Evolutionary conservation across 2,113 vertebrate genomes (phyloP).

Genomic region (Thryonomys swinderianus): DNA sequence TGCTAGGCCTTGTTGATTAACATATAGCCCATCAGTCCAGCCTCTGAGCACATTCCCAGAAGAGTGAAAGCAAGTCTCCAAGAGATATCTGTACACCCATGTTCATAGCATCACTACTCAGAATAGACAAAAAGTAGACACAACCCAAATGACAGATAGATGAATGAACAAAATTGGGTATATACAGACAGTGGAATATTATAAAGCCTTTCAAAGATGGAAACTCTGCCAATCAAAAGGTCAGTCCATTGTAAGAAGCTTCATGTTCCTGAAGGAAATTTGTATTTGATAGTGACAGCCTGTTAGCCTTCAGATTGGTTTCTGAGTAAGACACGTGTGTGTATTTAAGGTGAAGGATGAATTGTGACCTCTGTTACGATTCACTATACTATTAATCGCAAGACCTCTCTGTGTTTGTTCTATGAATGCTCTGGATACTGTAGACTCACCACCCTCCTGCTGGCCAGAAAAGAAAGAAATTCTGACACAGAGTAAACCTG

Average conservation of each 20-base stretch:
- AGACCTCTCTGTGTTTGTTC: slow-evolving; percentile 56
- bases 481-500: background rate
- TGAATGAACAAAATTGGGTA: background rate
- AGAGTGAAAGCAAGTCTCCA: background rate
- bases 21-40: background rate
- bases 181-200: background rate
- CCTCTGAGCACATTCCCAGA: background rate
- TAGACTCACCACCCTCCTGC: slow-evolving; percentile 23
- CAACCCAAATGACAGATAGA: background rate
- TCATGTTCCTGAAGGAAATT: slow-evolving; percentile 34
- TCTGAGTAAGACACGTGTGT: background rate
- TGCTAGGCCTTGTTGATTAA: background rate
- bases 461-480: background rate
- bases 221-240: background rate
- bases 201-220: background rate
- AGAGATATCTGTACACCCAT: background rate
- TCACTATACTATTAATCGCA: slow-evolving; percentile 57
- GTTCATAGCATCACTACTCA: background rate
- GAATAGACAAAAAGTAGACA: background rate
- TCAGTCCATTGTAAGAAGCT: background rate
- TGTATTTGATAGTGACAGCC: background rate
- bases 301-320: slow-evolving; percentile 1
- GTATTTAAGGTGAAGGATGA: slow-evolving; percentile 42
- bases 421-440: slow-evolving; percentile 53
- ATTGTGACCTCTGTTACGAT: slow-evolving; percentile 7